Evolutionary conservation across 2,113 vertebrate genomes (phyloP), one percentile per base, ranked within the genome.

Genomic region (Cyanistes caeruleus): DNA sequence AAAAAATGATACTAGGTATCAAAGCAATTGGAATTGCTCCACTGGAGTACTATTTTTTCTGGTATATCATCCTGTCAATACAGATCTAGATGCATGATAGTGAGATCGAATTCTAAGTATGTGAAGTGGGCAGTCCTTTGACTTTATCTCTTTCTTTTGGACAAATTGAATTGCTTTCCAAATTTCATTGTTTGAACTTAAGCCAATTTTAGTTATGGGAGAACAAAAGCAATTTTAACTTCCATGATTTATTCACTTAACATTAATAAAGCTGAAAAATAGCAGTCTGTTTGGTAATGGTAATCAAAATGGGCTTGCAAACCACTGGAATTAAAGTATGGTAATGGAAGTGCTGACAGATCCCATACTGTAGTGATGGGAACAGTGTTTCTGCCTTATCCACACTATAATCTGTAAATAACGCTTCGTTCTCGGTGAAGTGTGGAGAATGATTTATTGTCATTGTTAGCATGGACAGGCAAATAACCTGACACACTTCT

Each of bases 191-290:
- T 91, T 94, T 92, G 52, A 56, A n/a, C 39, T 90, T 90, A 72
- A 72, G 92, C 72, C 68, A 75, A 37, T 90, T 95, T 90, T 88
- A 86, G 75, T 92, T 86, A 84, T 53, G 83, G 92, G 72, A 93
- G 68, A 88, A 89, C 19, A 86, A 96, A 92, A 70, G 9, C 56
- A 78, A 64, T 86, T 88, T 90, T 83, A 84, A 67, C 52, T 60
- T 74, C 52, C 44, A 21, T 68, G 33, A 85, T 91, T 91, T 95
- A 90, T 91, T 94, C 85, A 67, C 39, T 86, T 93, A 90, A 85
- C 85, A 53, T 92, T 93, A 93, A 93, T 96, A 96, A 93, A 91
- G 58, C 62, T 96, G 90, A 86, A 96, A 96, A 91, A 88, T 70
- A 93, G 41, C 70, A 25, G 56, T 48, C 55, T 79, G 0, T 73